Evolutionary conservation across 2,888 invertebrate species (phyloP), one percentile per base, ranked within the genome.

Genomic region (Drosophila lutescens): DNA sequence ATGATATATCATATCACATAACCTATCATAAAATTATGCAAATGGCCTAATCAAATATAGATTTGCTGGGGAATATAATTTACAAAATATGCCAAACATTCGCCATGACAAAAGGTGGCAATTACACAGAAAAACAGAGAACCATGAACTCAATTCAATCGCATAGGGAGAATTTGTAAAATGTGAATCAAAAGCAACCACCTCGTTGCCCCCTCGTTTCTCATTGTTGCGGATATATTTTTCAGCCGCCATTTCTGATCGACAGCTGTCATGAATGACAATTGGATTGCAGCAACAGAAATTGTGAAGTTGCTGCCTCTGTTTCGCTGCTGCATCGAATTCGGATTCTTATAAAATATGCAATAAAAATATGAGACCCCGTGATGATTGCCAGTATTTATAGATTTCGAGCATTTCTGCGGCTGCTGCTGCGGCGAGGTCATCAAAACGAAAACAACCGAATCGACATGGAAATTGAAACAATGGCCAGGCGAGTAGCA

Each of bases 191-290:
- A 65, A 81, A 72, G 57, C 83, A 83, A 86, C 78, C 86, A 77
- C 49, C 49, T 55, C 20, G 46, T 41, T 41, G n/a, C 30, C 30
- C 30, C 6, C 15, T 17, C 23, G 10, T 32, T 53, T 47, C 32
- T 32, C 71, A 34, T 71, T 69, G 54, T 69, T 71, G 38, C 63
- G 62, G 62, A 43, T 54, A 60, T 23, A 53, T 65, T 78, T 70
- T 77, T 76, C 77, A 77, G 76, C 85, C 89, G 89, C 87, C 89
- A 88, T 87, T 88, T 80, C 80, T 55, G 90, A 90, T 90, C 89
- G 90, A 90, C 90, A 90, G 91, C 89, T 91, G 89, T 86, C 89
- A 90, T 78, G 80, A 81, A 86, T 86, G 84, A 86, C 88, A 88
- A 85, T 89, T 88, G 77, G 79, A 86, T 89, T 83, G 88, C 46